These are phyloP conservation scores for Tetraodon nigroviridis DNA, from an alignment of 2,113 vertebrate species.

Conservation along the genomic window DNA sequence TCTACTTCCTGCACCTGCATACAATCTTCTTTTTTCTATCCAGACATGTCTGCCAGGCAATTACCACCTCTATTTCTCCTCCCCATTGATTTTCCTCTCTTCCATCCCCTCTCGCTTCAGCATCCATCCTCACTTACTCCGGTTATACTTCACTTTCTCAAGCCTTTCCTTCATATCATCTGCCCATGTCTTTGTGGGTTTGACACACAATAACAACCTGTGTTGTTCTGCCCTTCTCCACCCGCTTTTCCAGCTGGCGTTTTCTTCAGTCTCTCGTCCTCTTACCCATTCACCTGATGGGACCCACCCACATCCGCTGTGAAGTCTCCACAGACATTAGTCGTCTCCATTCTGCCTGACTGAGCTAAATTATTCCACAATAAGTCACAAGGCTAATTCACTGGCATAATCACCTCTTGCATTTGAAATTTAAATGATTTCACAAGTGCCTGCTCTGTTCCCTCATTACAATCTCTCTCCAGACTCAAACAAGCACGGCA, in stretches of 20 bases:
- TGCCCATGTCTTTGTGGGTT: constrained; percentile 29
- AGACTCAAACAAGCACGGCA: constrained; percentile 59
- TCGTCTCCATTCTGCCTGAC: constrained; percentile 62
- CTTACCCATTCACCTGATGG: constrained; percentile 14
- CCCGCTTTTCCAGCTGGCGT: not conserved
- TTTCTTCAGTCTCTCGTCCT: constrained; percentile 17
- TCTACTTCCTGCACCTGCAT: constrained; percentile 27
- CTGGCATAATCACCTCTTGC: constrained; percentile 74
- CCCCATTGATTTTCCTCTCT: constrained; percentile 47
- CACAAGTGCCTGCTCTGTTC: constrained; percentile 58
- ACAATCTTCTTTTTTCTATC: constrained; percentile 21
- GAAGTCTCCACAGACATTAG: constrained; percentile 58
- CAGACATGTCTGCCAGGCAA: constrained; percentile 51
- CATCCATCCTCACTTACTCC: constrained; percentile 30
- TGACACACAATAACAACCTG: constrained; percentile 10
- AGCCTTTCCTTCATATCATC: constrained; percentile 21
- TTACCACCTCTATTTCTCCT: constrained; percentile 47
- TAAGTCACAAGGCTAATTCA: constrained; percentile 76
- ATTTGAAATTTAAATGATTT: constrained; percentile 77
- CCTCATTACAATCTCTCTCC: constrained; percentile 62
- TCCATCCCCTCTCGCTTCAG: constrained; percentile 12
- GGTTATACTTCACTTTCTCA: constrained; percentile 13
- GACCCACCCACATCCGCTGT: constrained; percentile 34
- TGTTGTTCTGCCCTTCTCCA: constrained; percentile 15
- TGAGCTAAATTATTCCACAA: constrained; percentile 72